A percentile compares a stretch with the other conserved stretches of the same genome.
Evolutionary conservation across 1,140 invertebrate species (phyloP).

Genomic region (Drosophila triauraria): DNA sequence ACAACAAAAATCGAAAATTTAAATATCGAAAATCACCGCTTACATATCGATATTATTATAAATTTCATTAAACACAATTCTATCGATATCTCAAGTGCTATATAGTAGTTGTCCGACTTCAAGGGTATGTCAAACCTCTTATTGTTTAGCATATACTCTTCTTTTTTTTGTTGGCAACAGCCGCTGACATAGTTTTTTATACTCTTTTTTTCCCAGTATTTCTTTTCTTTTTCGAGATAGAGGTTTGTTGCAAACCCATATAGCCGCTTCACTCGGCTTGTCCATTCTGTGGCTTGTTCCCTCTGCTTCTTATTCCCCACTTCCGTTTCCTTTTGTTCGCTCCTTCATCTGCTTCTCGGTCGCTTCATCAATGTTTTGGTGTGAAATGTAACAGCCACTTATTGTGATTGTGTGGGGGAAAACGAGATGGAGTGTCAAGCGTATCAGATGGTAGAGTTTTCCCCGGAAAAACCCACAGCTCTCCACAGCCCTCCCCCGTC

Average conservation of each 20-base stretch:
- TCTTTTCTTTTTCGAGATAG: constrained; percentile 4
- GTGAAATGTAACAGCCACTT: constrained; percentile 83
- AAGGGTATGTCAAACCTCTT: background rate
- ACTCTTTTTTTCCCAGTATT: constrained; percentile 2
- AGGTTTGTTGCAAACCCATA: constrained; percentile 28
- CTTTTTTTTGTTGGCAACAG: constrained; percentile 9
- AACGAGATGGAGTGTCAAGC: constrained; percentile 43
- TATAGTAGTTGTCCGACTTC: background rate
- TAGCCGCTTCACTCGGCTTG: constrained; percentile 37
- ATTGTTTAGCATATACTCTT: background rate
- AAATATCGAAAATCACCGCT: background rate
- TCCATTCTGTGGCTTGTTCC: constrained; percentile 57
- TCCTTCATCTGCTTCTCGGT: constrained; percentile 33
- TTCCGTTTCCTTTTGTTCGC: constrained; percentile 16
- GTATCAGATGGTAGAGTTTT: constrained; percentile 58
- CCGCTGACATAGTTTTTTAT: constrained; percentile 44
- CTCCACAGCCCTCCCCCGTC: background rate
- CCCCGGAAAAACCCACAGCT: constrained; percentile 6
- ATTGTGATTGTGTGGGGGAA: constrained; percentile 69
- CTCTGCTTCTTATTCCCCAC: constrained; percentile 29
- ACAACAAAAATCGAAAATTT: background rate
- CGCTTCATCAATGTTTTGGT: constrained; percentile 74
- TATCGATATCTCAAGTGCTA: background rate
- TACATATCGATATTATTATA: background rate
- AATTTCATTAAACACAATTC: background rate